Evolutionary conservation across 2,113 vertebrate species (phyloP), one percentile per base, ranked within the genome.

Genomic region (Polypterus senegalus): DNA sequence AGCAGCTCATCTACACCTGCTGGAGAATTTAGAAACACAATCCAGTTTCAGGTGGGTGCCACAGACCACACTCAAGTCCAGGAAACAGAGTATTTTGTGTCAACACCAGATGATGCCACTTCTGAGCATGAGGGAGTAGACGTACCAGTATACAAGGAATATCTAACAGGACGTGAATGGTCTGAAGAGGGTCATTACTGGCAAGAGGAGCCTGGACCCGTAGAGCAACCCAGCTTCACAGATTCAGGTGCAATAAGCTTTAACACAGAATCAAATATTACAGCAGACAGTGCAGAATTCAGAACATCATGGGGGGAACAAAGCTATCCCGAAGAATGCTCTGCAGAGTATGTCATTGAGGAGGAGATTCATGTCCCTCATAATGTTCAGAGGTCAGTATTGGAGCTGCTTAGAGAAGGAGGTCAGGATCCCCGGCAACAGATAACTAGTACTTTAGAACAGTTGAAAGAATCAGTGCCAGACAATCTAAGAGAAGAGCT

Each of bases 41-140:
- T 72, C 45, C 72, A 65, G 4, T 72, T 79, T 54, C 70, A 77
- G 10, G 79, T 83, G 3, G 60, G 71, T 56, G 73, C 70, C 6
- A 76, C 60, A 69, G 78, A 82, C 52, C 76, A 74, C 54, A 88
- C 69, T 71, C 78, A 10, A 66, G 86, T 72, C 62, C 76, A 81
- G 54, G 92, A 94, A 70, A 82, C 86, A 11, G 90, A 91, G 54
- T 97, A 98, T 66, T 94, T 92, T 66, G 92, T 97, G 58, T 97
- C 92, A 3, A 90, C 89, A 54, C 94, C 95, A 1, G 92, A 97
- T 60, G 93, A 95, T n/a, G 77, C 82, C 63, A 71, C 88, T 2
- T 70, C 78, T 52, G 74, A 74, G 9, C 67, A 69, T 0, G 89
- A 91, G 61, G 79, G 83, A 27, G 77, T 79, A 0, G 83, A 88